Percentiles rank a stretch among this genome's conserved stretches.
phyloP scores from a whole-genome alignment of 2,888 invertebrate species.

The Diadegma fenestrale region DNA sequence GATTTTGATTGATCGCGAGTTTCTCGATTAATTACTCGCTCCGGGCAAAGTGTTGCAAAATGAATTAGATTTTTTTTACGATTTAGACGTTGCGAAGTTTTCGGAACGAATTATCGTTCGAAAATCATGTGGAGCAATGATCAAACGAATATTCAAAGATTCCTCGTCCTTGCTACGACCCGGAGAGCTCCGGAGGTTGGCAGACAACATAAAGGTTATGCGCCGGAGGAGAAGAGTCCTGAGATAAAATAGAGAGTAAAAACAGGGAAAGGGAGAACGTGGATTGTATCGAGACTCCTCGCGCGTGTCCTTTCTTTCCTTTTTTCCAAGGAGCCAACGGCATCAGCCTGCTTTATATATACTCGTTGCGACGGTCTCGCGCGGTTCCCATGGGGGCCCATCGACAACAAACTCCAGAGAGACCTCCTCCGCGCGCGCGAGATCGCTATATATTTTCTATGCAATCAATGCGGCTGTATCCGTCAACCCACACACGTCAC shows the following conservation, averaged over 20 bases:
- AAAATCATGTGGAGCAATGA: not conserved
- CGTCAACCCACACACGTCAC: constrained; percentile 63
- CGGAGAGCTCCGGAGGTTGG: not conserved
- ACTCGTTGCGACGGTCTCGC: constrained; percentile 24
- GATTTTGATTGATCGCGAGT: not conserved
- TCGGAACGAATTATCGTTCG: not conserved
- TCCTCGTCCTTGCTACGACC: constrained; percentile 31
- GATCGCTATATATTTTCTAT: constrained; percentile 55
- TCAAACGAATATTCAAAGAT: not conserved
- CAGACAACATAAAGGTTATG: constrained; percentile 33
- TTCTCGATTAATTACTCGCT: not conserved
- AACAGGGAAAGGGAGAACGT: constrained; percentile 53
- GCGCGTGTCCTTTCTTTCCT: constrained; percentile 52
- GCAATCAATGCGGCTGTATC: constrained; percentile 47
- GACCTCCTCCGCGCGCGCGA: constrained; percentile 45
- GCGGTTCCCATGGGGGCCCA: constrained; percentile 48
- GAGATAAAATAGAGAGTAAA: constrained; percentile 47
- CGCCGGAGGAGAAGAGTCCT: constrained; percentile 31
- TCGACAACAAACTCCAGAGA: constrained; percentile 33
- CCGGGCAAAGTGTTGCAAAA: not conserved
- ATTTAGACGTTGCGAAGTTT: not conserved
- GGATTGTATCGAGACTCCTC: constrained; percentile 40
- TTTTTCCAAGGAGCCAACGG: constrained; percentile 40
- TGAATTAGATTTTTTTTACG: not conserved
- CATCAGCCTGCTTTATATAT: constrained; percentile 34